Conservation (phyloP, 1,140 invertebrate genomes). For the Drosophila pseudoananassae region DNA sequence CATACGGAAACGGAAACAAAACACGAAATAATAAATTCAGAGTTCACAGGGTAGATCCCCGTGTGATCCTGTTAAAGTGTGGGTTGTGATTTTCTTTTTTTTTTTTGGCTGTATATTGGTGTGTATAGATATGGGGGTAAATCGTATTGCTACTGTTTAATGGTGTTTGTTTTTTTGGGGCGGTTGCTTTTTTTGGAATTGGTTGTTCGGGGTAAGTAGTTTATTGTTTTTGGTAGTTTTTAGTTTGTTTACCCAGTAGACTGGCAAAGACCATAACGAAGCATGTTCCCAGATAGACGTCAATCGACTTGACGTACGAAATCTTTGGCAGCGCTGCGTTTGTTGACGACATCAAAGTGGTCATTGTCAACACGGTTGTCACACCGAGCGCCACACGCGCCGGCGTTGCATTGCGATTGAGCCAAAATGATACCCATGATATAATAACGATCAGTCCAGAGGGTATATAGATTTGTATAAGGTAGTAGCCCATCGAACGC, state of each 20-base stretch:
- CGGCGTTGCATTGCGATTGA: conserved; percentile 96
- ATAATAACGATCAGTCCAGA: conserved; percentile 99
- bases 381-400: conserved; percentile 98
- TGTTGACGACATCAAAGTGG: conserved; percentile 99
- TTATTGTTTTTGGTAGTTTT: conserved; percentile 58
- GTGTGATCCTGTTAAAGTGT: conserved; percentile 14
- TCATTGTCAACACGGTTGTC: conserved; percentile 99
- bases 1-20: conserved; percentile 37
- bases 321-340: conserved; percentile 99
- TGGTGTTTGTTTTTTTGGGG: conserved; percentile 47
- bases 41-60: conserved; percentile 11
- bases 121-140: conserved; percentile 47
- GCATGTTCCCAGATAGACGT: conserved; percentile 98
- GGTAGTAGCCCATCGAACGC: conserved; percentile 99
- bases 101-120: conserved; percentile 35
- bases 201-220: conserved; percentile 38
- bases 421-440: conserved; percentile 98
- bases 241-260: conserved; percentile 93
- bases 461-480: conserved; percentile 99
- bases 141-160: conserved; percentile 58
- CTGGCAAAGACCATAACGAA: conserved; percentile 99
- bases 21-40: conserved; percentile 30
- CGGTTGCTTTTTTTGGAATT: conserved; percentile 35
- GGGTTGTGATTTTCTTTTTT: conserved; percentile 7
- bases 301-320: conserved; percentile 99